A percentile compares a stretch with the other conserved stretches of the same genome.
phyloP scores from a whole-genome alignment of 1,140 invertebrate species.

The Drosophila bifasciata region DNA sequence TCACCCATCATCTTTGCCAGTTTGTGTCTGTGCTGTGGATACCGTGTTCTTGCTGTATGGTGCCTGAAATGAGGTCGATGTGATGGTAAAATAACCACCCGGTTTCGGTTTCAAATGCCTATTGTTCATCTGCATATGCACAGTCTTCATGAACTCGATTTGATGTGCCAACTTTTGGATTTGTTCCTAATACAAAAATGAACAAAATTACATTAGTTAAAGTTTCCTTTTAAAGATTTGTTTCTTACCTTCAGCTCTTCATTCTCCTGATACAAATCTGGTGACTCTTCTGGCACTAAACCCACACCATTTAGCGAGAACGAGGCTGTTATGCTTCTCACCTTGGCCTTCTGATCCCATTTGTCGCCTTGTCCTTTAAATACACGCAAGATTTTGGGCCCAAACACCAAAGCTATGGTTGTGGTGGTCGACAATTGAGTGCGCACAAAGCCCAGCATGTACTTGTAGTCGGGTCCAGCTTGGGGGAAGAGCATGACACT shows the following conservation, averaged over 20 bases:
- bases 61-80: constrained; percentile 84
- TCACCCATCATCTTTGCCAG: constrained; percentile 72
- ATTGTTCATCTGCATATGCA: constrained; percentile 96
- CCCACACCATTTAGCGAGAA: constrained; percentile 94
- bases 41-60: constrained; percentile 78
- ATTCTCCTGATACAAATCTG: constrained; percentile 94
- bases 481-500: constrained; percentile 91
- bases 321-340: constrained; percentile 91
- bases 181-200: constrained; percentile 88
- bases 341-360: constrained; percentile 92
- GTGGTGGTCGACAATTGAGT: constrained; percentile 94
- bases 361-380: constrained; percentile 93
- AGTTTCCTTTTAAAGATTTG: accelerated
- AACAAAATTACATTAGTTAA: no score
- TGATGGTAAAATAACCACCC: constrained; percentile 90
- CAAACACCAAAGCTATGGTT: constrained; percentile 93
- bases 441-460: constrained; percentile 92
- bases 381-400: constrained; percentile 93
- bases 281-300: constrained; percentile 90
- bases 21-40: constrained; percentile 79
- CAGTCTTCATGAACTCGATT: constrained; percentile 96
- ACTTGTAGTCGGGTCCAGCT: constrained; percentile 95
- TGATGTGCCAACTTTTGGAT: constrained; percentile 95
- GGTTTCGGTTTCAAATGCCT: constrained; percentile 92
- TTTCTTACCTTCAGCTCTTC: constrained; percentile 92